A percentile compares a stretch with the other conserved stretches of the same genome.
These are phyloP conservation scores for Hemithea aestivaria DNA, from an alignment of 2,888 invertebrate species.

Conservation along the genomic window DNA sequence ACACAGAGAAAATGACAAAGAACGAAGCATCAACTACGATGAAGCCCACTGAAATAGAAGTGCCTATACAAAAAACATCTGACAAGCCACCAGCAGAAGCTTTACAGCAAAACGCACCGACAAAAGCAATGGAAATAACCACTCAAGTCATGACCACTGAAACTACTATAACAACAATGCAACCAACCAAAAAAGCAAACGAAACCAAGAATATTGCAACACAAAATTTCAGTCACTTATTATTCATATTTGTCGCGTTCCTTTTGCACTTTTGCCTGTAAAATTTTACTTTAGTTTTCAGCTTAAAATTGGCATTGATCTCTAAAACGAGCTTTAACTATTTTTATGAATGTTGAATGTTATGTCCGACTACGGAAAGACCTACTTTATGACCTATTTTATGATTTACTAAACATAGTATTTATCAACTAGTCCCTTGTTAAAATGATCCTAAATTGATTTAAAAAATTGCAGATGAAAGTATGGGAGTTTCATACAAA, in stretches of 20 bases:
- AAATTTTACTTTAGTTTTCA: constrained; percentile 9
- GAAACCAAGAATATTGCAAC: constrained; percentile 30
- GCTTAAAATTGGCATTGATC: constrained; percentile 31
- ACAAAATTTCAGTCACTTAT: constrained; percentile 6
- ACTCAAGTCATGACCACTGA: constrained; percentile 26
- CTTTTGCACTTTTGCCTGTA: constrained; percentile 16
- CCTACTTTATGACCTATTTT: too few relatives aligned
- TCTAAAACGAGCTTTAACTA: constrained; percentile 33
- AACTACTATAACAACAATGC: constrained; percentile 16
- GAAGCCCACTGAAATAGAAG: constrained; percentile 15
- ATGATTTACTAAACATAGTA: too few relatives aligned
- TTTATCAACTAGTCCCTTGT: too few relatives aligned
- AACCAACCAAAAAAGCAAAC: constrained; percentile 9
- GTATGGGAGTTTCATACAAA: too few relatives aligned
- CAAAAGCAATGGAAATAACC: constrained; percentile 36
- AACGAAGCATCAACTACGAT: constrained; percentile 3
- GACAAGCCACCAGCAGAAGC: constrained; percentile 55
- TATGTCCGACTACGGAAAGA: too few relatives aligned
- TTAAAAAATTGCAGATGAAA: too few relatives aligned
- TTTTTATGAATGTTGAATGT: constrained; percentile 28
- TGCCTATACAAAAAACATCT: constrained; percentile 13
- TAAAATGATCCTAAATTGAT: too few relatives aligned
- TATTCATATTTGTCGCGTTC: constrained; percentile 11
- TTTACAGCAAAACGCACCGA: constrained; percentile 48
- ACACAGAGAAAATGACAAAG: too few relatives aligned